Percentiles rank a stretch among this genome's conserved stretches.
Evolutionary conservation across 1,140 invertebrate species (phyloP).

Genomic region (Babylonia areolata): DNA sequence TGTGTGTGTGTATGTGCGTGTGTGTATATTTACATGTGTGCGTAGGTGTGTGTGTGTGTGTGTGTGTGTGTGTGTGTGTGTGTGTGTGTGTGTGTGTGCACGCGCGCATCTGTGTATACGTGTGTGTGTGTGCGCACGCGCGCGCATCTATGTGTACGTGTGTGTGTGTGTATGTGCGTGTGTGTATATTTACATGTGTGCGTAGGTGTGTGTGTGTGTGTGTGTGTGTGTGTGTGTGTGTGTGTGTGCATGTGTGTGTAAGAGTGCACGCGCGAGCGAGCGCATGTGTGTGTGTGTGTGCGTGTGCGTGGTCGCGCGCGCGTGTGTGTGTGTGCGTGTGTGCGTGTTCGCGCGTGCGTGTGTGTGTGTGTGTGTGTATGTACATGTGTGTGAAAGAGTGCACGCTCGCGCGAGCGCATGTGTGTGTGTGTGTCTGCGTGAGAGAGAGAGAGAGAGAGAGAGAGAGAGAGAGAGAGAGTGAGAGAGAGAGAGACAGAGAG

Average conservation of each 20-base stretch:
- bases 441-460: too few relatives aligned
- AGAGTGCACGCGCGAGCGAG: too few relatives aligned
- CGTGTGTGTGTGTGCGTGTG: not conserved
- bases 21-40: not conserved
- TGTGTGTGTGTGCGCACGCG: not conserved
- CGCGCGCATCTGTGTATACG: not conserved
- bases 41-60: not conserved
- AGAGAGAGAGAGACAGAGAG: too few relatives aligned
- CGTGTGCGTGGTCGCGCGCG: too few relatives aligned
- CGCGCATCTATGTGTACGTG: not conserved
- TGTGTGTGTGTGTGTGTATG: too few relatives aligned
- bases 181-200: not conserved
- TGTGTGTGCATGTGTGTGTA: conserved; percentile 1
- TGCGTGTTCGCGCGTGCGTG: not conserved
- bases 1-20: not conserved
- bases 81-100: not conserved
- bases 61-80: not conserved
- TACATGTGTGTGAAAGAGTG: too few relatives aligned
- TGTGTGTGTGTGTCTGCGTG: too few relatives aligned
- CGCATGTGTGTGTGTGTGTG: not conserved
- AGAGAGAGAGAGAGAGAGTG: too few relatives aligned
- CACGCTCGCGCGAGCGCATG: too few relatives aligned
- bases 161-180: not conserved
- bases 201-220: not conserved
- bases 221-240: conserved; percentile 5